Base-by-base conservation (phyloP, 1,140 invertebrate species). In the Drosophila grimshawi region DNA sequence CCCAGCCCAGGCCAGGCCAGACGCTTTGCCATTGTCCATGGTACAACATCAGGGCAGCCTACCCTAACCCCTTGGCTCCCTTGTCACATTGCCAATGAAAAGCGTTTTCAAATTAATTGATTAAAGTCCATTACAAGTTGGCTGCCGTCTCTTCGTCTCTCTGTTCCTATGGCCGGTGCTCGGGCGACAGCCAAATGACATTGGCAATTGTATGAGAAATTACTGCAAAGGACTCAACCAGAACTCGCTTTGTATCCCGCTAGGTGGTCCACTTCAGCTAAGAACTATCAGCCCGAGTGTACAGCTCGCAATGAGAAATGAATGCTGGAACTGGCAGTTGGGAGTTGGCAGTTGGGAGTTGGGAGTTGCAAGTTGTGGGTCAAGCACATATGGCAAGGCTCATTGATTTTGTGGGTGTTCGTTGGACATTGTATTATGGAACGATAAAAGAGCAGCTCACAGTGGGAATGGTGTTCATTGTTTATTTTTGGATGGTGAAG, bases 41-140 rank as follows among this genome's bases (percentile, higher is more conserved):
- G 19, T 19, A 19, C 19, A 19, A 19, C 19, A 19, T 19, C 19
- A 19, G 19, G 19, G 19, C 19, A 19, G 19, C 27, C 29, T 10
- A 45, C 7, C n/a, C 6, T 27, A 5, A 5, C 30, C 45, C 30
- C 33, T 0, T 11, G 2, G 45, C 11, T 6, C 33, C 10, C n/a
- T n/a, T 3, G n/a, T 7, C 19, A 11, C 45, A 76, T 75, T 66
- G 74, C 70, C 80, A 83, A 89, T 89, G 85, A 83, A 89, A 86
- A 86, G 83, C 83, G 83, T 86, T 88, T 86, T 86, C 85, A 89
- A 89, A 89, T 89, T 89, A 89, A 89, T 89, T 89, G 85, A 89
- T 89, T 89, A 89, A 89, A 89, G 85, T 89, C 86, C 85, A 89
- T 89, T 89, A 89, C 85, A 89, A 89, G 85, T 89, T 85, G 85